phyloP scores from a whole-genome alignment of 2,888 invertebrate species.

The Andrena chrysosceles region DNA sequence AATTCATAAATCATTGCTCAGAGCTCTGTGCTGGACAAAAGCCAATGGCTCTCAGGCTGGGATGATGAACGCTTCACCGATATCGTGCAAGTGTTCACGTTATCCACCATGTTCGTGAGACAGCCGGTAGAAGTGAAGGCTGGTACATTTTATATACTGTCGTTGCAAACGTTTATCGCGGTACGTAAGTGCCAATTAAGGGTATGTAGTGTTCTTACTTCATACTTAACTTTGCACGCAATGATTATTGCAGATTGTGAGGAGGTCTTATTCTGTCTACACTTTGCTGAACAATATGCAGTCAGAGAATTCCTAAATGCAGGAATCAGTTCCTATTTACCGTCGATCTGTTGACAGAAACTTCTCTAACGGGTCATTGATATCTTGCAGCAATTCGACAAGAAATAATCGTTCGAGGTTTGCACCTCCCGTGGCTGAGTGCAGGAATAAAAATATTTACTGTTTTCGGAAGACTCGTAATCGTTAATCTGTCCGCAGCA shows the following conservation, averaged over 20 bases:
- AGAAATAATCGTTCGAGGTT: neutral
- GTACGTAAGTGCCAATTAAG: constrained; percentile 58
- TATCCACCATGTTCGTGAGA: constrained; percentile 70
- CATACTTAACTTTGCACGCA: too few relatives aligned
- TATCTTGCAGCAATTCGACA: neutral
- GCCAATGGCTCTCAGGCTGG: constrained; percentile 77
- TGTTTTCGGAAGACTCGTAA: constrained; percentile 22
- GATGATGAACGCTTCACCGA: constrained; percentile 52
- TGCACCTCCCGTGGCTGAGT: neutral
- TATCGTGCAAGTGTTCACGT: constrained; percentile 57
- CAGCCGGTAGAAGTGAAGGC: constrained; percentile 71
- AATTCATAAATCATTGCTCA: constrained; percentile 12
- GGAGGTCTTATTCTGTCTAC: constrained; percentile 75
- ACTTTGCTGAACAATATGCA: constrained; percentile 68
- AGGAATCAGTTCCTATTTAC: neutral
- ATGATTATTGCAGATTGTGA: constrained; percentile 68
- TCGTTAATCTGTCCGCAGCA: constrained; percentile 26
- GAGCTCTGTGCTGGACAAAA: constrained; percentile 46
- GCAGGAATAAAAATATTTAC: constrained; percentile 28
- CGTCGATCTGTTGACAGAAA: neutral
- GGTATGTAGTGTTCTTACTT: neutral
- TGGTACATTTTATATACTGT: constrained; percentile 73
- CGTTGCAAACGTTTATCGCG: constrained; percentile 72
- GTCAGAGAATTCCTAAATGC: neutral
- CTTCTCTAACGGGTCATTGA: neutral